Conservation (phyloP, 2,888 invertebrate species). For the Petrophora chlorosata region DNA sequence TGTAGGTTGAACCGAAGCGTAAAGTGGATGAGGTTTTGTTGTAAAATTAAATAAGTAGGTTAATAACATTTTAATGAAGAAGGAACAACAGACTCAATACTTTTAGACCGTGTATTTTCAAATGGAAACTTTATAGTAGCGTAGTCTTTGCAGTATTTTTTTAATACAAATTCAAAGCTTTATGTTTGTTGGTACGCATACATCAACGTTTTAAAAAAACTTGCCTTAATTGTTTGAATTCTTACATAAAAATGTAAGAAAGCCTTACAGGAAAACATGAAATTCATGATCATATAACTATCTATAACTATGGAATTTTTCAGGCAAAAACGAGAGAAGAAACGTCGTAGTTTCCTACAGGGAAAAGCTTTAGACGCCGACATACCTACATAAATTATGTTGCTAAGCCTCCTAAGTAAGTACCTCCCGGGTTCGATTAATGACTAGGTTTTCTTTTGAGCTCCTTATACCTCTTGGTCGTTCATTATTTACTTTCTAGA, state of each 20-base stretch:
- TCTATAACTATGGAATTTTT: slow-evolving; percentile 10
- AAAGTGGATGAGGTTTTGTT: not conserved
- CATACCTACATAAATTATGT: slow-evolving; percentile 32
- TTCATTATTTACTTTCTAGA: slow-evolving; percentile 8
- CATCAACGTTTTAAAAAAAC: no score
- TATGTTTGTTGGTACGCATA: no score
- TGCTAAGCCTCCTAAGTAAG: slow-evolving; percentile 9
- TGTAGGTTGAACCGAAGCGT: not conserved
- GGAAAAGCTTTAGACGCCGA: slow-evolving; percentile 33
- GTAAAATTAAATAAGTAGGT: no score
- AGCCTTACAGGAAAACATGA: not conserved
- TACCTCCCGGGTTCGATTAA: slow-evolving; percentile 29
- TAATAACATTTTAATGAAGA: no score
- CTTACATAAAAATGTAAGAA: no score
- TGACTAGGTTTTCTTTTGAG: slow-evolving; percentile 23
- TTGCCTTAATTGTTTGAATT: no score
- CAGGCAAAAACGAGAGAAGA: slow-evolving; percentile 8
- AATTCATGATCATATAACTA: no score
- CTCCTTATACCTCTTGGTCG: slow-evolving; percentile 9
- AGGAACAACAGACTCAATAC: no score
- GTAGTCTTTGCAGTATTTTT: no score
- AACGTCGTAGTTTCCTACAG: slow-evolving; percentile 26
- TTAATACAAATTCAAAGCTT: no score
- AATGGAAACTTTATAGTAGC: no score
- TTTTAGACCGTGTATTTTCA: no score